Conservation (phyloP, 2,888 invertebrate species). For the Drosophila borealis region DNA sequence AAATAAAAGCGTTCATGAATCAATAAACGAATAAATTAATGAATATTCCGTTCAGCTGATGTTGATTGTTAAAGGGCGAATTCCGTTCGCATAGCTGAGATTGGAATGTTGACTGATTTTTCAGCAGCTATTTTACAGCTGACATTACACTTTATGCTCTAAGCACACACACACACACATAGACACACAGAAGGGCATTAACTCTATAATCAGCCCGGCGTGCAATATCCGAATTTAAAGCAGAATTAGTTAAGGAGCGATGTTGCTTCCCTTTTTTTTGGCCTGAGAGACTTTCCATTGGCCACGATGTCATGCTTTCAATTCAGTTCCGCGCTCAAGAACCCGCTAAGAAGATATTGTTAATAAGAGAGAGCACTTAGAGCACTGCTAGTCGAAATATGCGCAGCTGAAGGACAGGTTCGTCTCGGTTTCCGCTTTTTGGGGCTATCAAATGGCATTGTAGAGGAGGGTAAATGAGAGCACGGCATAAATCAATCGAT, state of each 20-base stretch:
- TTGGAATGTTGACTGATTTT: conserved; percentile 8
- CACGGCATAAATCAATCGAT: not conserved
- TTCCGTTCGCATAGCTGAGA: conserved; percentile 10
- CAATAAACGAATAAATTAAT: conserved; percentile 29
- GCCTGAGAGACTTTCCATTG: not conserved
- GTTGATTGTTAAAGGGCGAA: not conserved
- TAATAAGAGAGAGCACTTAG: conserved; percentile 11
- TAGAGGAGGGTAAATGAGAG: not conserved
- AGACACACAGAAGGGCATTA: not conserved
- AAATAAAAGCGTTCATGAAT: conserved; percentile 37
- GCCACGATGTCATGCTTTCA: conserved; percentile 5
- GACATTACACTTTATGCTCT: not conserved
- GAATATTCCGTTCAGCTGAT: not conserved
- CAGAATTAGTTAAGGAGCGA: not conserved
- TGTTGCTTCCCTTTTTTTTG: conserved; percentile 1
- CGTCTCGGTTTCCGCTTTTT: not conserved
- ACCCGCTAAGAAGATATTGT: not conserved
- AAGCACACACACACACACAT: not conserved
- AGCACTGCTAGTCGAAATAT: conserved; percentile 37
- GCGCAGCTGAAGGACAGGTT: conserved; percentile 19
- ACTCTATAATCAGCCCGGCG: conserved; percentile 10
- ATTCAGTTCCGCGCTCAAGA: conserved; percentile 20
- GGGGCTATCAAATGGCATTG: too few species aligned
- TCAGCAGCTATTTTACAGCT: conserved; percentile 6
- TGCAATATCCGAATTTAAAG: conserved; percentile 14